Evolutionary conservation across 1,140 invertebrate species (phyloP), one percentile per base, ranked within the genome.

Genomic region (Drosophila lini): DNA sequence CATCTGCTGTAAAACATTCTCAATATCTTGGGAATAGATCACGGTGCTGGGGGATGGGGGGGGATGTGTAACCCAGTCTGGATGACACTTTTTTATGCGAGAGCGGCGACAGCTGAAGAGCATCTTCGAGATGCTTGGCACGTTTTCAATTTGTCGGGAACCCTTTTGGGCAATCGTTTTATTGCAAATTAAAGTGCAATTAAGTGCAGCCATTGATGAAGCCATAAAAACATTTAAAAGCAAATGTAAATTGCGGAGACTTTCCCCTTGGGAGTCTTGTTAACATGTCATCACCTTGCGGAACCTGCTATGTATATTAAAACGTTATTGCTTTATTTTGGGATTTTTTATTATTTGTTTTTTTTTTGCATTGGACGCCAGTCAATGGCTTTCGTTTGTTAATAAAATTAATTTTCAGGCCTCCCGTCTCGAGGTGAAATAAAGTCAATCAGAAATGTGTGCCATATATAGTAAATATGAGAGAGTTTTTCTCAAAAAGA

Each of bases 141-240:
- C 84, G 84, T 88, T 63, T 89, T 89, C 84, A 84, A 89, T 89
- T 88, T 77, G 55, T 11, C 56, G 32, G 71, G 64, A 88, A 81
- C 76, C 84, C 74, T 89, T 89, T 88, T 83, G 78, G 42, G 65
- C 74, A 73, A 77, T 64, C 61, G 55, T 75, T 85, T 85, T 71
- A 85, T 85, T 71, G 70, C 75, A 73, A 85, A 85, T 85, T 85
- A 85, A 86, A 79, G 28, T 80, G 83, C 80, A 88, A 88, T 86
- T 88, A 86, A 82, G 83, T 82, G 78, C 76, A 78, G 45, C 65
- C 48, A 44, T 79, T 80, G 78, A 84, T 84, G 63, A 77, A 84
- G 65, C 57, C 74, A 84, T 84, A 80, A 84, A 80, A 76, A 62
- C 74, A 78, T 79, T 81, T 71, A 67, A 73, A 63, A 42, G 64